phyloP scores from a whole-genome alignment of 2,888 invertebrate genomes.

The Girardia tigrina region DNA sequence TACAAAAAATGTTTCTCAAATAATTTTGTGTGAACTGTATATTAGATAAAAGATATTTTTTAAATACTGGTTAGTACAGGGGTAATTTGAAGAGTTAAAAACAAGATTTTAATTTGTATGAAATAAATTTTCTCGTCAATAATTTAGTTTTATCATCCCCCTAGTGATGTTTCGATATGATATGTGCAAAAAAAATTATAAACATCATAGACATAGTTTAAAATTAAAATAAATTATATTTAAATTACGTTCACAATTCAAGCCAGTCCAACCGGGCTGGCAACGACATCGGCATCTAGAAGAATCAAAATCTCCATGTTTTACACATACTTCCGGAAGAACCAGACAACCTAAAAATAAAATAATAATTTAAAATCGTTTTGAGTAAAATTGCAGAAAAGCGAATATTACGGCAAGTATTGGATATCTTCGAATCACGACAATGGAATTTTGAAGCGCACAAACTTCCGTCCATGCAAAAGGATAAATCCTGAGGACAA shows the following conservation, averaged over 20 bases:
- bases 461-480: constrained; percentile 4
- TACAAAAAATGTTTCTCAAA: too few species aligned
- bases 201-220: too few species aligned
- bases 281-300: not conserved
- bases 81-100: too few species aligned
- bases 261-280: not conserved
- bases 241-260: not conserved
- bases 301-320: constrained; percentile 10
- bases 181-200: too few species aligned
- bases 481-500: not conserved
- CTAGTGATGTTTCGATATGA: too few species aligned
- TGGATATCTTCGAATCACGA: not conserved
- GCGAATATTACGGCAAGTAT: not conserved
- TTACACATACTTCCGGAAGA: not conserved
- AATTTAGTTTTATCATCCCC: too few species aligned
- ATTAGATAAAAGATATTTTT: too few species aligned
- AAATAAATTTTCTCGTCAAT: too few species aligned
- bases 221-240: too few species aligned
- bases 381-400: not conserved
- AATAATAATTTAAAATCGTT: not conserved
- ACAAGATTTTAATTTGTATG: too few species aligned
- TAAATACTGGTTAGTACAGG: too few species aligned
- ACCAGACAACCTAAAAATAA: not conserved
- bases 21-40: too few species aligned
- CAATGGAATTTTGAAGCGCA: not conserved